Evolutionary conservation across 2,113 vertebrate genomes (phyloP).

Genomic region (Addax nasomaculatus): DNA sequence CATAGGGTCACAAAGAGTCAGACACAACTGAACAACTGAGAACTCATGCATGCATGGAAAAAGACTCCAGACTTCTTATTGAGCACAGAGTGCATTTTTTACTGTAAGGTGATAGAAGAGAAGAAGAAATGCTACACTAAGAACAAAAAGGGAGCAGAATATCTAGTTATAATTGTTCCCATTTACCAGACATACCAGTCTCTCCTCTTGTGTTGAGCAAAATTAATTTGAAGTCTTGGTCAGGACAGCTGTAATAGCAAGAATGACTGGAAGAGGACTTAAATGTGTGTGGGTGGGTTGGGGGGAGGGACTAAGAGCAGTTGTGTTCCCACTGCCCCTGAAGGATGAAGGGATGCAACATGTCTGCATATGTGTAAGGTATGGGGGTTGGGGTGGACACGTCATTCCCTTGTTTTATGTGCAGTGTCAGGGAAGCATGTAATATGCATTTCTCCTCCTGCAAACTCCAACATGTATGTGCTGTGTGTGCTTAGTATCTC

Average conservation of each 20-base stretch:
- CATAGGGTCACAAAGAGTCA: neutral
- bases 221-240: neutral
- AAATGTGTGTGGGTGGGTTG: neutral
- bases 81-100: neutral
- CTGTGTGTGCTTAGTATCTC: neutral
- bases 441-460: neutral
- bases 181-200: neutral
- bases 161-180: neutral
- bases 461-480: neutral
- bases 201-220: neutral
- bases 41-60: neutral
- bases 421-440: neutral
- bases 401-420: neutral
- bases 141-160: accelerated
- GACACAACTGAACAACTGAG: neutral
- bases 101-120: neutral
- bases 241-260: neutral
- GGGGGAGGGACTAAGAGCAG: neutral
- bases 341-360: neutral
- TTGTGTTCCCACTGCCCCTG: neutral
- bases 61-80: neutral
- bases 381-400: accelerated
- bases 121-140: neutral
- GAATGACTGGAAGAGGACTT: neutral
- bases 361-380: too few species aligned